These are phyloP conservation scores for Arvicanthis niloticus DNA, from an alignment of 2,113 vertebrate species.

Conservation along the genomic window DNA sequence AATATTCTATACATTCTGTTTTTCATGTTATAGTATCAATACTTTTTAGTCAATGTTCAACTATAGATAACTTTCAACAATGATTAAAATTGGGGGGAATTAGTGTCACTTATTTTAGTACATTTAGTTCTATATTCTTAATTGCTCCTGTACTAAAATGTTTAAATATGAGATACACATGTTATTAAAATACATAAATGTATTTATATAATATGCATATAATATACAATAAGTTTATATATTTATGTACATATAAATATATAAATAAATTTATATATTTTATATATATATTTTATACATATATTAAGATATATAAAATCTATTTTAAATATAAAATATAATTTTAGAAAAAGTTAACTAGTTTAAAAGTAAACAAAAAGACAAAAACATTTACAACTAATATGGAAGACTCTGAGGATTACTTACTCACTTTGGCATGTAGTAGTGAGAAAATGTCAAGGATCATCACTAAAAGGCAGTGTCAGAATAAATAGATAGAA, in stretches of 20 bases:
- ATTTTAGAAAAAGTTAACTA: neutral
- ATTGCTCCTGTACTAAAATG: slow-evolving; percentile 24
- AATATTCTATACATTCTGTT: neutral
- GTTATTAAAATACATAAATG: neutral
- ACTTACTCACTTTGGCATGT: neutral
- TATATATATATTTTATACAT: neutral
- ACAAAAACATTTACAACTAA: neutral
- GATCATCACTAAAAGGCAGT: neutral
- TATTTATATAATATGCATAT: neutral
- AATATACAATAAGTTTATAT: neutral
- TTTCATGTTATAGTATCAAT: slow-evolving; percentile 40
- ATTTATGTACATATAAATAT: neutral
- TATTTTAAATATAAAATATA: neutral
- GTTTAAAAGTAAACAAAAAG: slow-evolving; percentile 43
- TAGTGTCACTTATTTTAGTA: slow-evolving; percentile 27
- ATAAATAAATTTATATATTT: neutral
- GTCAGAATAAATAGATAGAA: slow-evolving; percentile 53
- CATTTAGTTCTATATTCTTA: slow-evolving; percentile 19
- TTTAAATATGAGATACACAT: neutral
- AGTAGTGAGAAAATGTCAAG: slow-evolving; percentile 21
- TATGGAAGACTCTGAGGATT: neutral
- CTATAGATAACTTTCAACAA: slow-evolving; percentile 26
- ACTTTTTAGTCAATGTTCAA: slow-evolving; percentile 18
- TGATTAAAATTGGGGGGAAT: slow-evolving; percentile 3
- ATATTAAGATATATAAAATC: neutral